phyloP scores from a whole-genome alignment of 2,888 invertebrate genomes.

The Myopa tessellatipennis region DNA sequence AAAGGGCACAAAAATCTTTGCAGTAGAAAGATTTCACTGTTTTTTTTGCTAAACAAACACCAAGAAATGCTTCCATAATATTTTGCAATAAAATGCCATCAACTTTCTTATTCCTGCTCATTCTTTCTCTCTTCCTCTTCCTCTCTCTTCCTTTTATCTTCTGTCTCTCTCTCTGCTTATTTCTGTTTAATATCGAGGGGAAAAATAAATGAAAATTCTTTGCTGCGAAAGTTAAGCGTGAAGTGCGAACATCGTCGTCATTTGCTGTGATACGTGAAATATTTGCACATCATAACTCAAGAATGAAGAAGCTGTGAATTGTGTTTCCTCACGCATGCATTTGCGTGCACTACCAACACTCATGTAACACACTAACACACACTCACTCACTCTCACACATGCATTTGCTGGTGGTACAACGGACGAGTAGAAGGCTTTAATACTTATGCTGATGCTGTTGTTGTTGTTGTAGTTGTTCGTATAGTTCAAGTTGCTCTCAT shows the following conservation, averaged over 20 bases:
- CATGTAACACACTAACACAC: neutral
- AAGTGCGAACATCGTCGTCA: conserved; percentile 2
- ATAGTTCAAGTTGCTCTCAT: conserved; percentile 42
- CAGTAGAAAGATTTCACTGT: too few relatives aligned
- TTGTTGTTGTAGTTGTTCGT: conserved; percentile 16
- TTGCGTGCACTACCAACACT: conserved; percentile 6
- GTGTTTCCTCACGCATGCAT: conserved; percentile 17
- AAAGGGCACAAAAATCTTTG: too few relatives aligned
- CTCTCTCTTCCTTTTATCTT: too few relatives aligned
- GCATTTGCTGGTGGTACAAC: neutral
- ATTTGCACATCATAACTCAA: conserved; percentile 33
- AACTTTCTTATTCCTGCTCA: too few relatives aligned
- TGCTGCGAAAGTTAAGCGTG: neutral
- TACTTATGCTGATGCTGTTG: conserved; percentile 30
- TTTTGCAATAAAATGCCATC: too few relatives aligned
- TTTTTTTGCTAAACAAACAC: too few relatives aligned
- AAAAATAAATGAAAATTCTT: conserved; percentile 10
- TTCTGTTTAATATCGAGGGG: neutral
- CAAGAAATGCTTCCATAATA: too few relatives aligned
- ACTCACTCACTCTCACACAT: conserved; percentile 11
- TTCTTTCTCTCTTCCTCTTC: too few relatives aligned
- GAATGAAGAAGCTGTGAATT: conserved; percentile 25
- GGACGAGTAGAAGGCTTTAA: neutral
- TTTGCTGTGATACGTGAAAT: conserved; percentile 32
- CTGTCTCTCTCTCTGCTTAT: neutral